These are phyloP conservation scores for Epizoanthus scotinus DNA, from an alignment of 92 coral and sea anemone genomes.

Conservation along the genomic window DNA sequence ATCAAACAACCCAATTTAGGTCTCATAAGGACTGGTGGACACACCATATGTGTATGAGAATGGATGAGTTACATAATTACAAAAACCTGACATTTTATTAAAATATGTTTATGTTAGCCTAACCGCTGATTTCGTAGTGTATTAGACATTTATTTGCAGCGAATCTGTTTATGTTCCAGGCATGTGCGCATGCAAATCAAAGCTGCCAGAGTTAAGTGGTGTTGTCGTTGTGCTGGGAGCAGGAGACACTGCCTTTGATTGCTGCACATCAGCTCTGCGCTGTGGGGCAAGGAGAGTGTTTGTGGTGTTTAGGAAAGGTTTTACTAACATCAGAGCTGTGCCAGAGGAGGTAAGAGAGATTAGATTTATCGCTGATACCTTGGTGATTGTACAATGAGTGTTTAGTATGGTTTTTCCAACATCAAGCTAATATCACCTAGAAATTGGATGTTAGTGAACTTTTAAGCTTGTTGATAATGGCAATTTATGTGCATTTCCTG, in stretches of 20 bases:
- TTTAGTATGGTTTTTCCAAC: too few species aligned
- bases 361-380: too few species aligned
- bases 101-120: too few species aligned
- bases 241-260: constrained; percentile 98
- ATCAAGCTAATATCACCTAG: too few species aligned
- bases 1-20: neutral
- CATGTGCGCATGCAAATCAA: constrained; percentile 94
- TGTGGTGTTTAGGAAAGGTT: constrained; percentile 95
- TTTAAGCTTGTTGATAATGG: too few species aligned
- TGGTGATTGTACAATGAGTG: too few species aligned
- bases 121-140: neutral
- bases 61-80: too few species aligned
- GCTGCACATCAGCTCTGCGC: constrained; percentile 97
- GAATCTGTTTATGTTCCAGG: constrained; percentile 50
- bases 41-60: too few species aligned
- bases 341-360: constrained; percentile 88
- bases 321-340: constrained; percentile 95
- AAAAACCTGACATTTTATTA: too few species aligned
- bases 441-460: too few species aligned
- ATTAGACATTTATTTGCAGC: neutral
- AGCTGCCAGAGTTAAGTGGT: constrained; percentile 86
- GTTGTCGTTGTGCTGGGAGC: constrained; percentile 92
- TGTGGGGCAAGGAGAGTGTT: constrained; percentile 98
- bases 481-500: too few species aligned
- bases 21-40: neutral